Evolutionary conservation across 2,888 invertebrate genomes (phyloP), one percentile per base, ranked within the genome.

Genomic region (Phoenoteleia sp.): DNA sequence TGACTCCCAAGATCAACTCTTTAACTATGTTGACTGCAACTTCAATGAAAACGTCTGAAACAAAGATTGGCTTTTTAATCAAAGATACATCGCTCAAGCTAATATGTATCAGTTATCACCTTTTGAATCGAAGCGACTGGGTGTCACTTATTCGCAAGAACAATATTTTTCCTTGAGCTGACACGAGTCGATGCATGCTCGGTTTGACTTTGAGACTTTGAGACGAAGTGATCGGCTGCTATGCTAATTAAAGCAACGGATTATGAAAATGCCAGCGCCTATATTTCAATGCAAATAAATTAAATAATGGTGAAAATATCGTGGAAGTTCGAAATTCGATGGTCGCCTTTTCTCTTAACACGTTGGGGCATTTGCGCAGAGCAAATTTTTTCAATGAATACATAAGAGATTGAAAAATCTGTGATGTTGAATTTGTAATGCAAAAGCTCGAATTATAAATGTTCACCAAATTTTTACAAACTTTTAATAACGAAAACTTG

Each of bases 21-120:
- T 81, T 75, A 66, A 69, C 71, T 72, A 36, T 52, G 69, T 81
- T 84, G 54, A 67, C 77, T 66, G 72, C 64, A 72, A 76, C 84
- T 81, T 60, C 76, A 76, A 84, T 81, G 80, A 84, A 84, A 76
- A 76, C 13, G 66, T 67, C 66, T 49, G 29, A 39, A 77, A 77
- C 81, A 84, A 81, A 84, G 81, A 84, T 84, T 84, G 60, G 81
- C 77, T 81, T 74, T 74, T 76, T 72, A 79, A 84, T 79, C 83
- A 79, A 84, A 84, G 66, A 33, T 66, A 66, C 75, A 69, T 75
- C 42, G 39, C 54, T 66, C 39, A 29, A n/a, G 49, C 45, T 72
- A 83, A 83, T 77, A 52, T 72, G 66, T 83, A 83, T 83, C 83
- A 72, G 74, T 83, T 83, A 77, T 74, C 74, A 84, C 80, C 45